phyloP scores from a whole-genome alignment of 2,113 vertebrate genomes.

The Hepsetus odoe region DNA sequence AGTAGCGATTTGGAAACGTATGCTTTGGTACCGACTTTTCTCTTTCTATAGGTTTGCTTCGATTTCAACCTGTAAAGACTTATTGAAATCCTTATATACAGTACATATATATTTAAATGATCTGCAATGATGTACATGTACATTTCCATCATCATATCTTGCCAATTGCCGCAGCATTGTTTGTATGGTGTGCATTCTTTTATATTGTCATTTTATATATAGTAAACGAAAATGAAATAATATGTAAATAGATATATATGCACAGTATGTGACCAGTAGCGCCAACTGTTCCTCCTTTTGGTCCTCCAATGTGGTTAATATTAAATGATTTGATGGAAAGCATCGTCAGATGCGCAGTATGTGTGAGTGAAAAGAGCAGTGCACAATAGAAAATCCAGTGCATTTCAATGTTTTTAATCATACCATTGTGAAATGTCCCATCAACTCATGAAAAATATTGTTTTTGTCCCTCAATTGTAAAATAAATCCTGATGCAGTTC shows the following conservation, averaged over 20 bases:
- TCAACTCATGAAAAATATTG: slow-evolving; percentile 75
- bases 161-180: slow-evolving; percentile 93
- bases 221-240: slow-evolving; percentile 67
- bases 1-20: slow-evolving; percentile 88
- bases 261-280: slow-evolving; percentile 91
- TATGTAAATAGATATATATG: slow-evolving; percentile 73
- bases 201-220: slow-evolving; percentile 99
- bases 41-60: slow-evolving; percentile 72
- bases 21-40: slow-evolving; percentile 90
- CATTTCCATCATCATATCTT: slow-evolving; percentile 89
- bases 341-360: slow-evolving; percentile 88
- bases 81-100: slow-evolving; percentile 73
- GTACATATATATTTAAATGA: slow-evolving; percentile 86
- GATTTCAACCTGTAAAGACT: slow-evolving; percentile 70
- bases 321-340: slow-evolving; percentile 86
- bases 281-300: slow-evolving; percentile 83
- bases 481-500: slow-evolving; percentile 75
- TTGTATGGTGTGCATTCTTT: slow-evolving; percentile 99
- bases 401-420: slow-evolving; percentile 92
- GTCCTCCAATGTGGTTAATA: slow-evolving; percentile 94
- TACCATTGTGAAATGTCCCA: slow-evolving; percentile 70
- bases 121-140: slow-evolving; percentile 90
- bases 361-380: slow-evolving; percentile 84
- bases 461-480: slow-evolving; percentile 79
- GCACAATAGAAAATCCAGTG: slow-evolving; percentile 84